Evolutionary conservation across 1,140 invertebrate species (phyloP), one percentile per base, ranked within the genome.

Genomic region (Drosophila quadrilineata): DNA sequence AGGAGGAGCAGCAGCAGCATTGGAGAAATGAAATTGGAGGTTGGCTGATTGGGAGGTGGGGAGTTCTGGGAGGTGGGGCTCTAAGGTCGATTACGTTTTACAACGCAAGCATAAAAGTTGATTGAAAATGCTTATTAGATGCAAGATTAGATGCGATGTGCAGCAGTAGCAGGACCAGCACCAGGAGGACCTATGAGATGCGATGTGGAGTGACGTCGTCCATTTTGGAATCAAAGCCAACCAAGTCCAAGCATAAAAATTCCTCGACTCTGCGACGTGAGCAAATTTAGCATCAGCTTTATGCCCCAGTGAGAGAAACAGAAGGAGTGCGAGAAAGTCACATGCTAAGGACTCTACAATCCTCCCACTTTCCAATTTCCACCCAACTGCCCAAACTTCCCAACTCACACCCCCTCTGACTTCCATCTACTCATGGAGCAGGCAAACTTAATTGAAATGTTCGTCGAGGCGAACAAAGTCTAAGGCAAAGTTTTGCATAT

Each of bases 111-210:
- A 88, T 88, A 88, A 88, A 88, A 88, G 87, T 87, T 88, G 87
- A 88, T 88, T 88, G 87, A 88, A 88, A 88, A 88, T 88, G 87
- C 87, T 88, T 88, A 88, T 88, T 88, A 88, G 87, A 88, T 88
- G 77, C 87, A 87, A 88, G 87, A 88, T 88, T 88, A 88, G 87
- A 87, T 88, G 77, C 62, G 79, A 79, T 84, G 75, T 63, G 72
- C 65, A 31, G 56, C 62, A 35, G 28, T 52, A 35, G 67, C 46
- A 53, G n/a, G 16, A 45, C 22, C 56, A n/a, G n/a, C n/a, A n/a
- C n/a, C n/a, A n/a, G n/a, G n/a, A n/a, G n/a, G n/a, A n/a, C n/a
- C n/a, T n/a, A 35, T 35, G 14, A 16, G 17, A 40, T 41, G 40
- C 21, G 40, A 41, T 45, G 24, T 8, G 5, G 16, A n/a, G 2